These are phyloP conservation scores for Hypercompe scribonia DNA, from an alignment of 2,888 invertebrate genomes.

Conservation along the genomic window DNA sequence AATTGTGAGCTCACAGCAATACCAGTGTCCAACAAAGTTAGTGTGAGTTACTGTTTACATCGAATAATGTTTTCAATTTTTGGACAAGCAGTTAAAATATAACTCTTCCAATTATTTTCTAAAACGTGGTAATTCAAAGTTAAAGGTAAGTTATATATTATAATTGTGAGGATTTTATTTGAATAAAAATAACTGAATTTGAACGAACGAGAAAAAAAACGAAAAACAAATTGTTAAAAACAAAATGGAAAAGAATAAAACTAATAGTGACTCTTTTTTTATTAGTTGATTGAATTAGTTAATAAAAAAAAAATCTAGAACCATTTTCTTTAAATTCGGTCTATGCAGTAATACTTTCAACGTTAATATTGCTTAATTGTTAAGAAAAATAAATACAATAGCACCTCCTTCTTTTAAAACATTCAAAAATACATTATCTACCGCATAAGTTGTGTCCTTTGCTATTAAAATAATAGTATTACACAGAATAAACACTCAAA, in stretches of 20 bases:
- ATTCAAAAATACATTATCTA: too few relatives aligned
- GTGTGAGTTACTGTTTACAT: slow-evolving; percentile 41
- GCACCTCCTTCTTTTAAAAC: neutral
- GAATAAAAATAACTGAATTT: neutral
- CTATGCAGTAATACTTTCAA: neutral
- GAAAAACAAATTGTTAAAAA: neutral
- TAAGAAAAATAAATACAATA: neutral
- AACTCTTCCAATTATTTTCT: neutral
- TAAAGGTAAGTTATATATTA: slow-evolving; percentile 10
- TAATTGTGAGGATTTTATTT: neutral
- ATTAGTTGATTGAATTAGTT: neutral
- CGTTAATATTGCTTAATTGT: neutral
- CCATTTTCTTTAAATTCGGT: neutral
- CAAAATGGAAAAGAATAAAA: too few relatives aligned
- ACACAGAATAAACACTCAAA: too few relatives aligned
- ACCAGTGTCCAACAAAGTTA: slow-evolving; percentile 50
- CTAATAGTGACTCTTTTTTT: neutral
- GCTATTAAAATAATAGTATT: too few relatives aligned
- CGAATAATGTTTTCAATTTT: slow-evolving; percentile 9
- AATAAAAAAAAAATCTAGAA: neutral
- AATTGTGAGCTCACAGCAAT: slow-evolving; percentile 43
- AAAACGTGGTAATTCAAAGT: neutral
- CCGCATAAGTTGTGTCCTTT: neutral
- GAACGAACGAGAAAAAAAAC: neutral
- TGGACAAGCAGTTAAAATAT: neutral